phyloP scores from a whole-genome alignment of 2,888 invertebrate species.

The Bedellia somnulentella region DNA sequence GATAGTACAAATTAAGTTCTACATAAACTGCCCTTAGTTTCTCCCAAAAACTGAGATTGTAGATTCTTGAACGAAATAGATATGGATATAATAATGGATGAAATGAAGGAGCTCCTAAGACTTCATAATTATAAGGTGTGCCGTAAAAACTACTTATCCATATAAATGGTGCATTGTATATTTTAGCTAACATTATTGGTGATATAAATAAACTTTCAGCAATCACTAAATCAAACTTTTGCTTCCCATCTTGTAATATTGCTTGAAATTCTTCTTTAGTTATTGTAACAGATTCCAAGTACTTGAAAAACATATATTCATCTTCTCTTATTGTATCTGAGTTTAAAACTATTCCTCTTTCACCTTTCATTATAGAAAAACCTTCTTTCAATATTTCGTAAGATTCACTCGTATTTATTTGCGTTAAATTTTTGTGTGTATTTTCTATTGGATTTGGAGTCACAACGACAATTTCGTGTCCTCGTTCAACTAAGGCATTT shows the following conservation, averaged over 20 bases:
- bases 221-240: not conserved
- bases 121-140: not conserved
- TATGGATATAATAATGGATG: not conserved
- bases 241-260: not conserved
- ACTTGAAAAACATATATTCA: not conserved
- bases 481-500: not conserved
- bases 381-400: not conserved
- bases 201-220: not conserved
- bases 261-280: not conserved
- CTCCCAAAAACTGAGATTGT: not conserved
- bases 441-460: not conserved
- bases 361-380: not conserved
- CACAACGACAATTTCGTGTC: not conserved
- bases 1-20: not conserved
- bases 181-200: not conserved
- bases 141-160: constrained; percentile 2
- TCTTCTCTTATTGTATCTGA: too few relatives aligned
- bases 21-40: not conserved
- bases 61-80: not conserved
- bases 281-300: not conserved
- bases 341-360: not conserved
- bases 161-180: constrained; percentile 1
- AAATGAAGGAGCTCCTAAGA: not conserved
- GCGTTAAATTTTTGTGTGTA: not conserved
- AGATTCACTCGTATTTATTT: not conserved